These are phyloP conservation scores for Papilio helenus DNA, from an alignment of 1,140 invertebrate genomes.

Conservation along the genomic window DNA sequence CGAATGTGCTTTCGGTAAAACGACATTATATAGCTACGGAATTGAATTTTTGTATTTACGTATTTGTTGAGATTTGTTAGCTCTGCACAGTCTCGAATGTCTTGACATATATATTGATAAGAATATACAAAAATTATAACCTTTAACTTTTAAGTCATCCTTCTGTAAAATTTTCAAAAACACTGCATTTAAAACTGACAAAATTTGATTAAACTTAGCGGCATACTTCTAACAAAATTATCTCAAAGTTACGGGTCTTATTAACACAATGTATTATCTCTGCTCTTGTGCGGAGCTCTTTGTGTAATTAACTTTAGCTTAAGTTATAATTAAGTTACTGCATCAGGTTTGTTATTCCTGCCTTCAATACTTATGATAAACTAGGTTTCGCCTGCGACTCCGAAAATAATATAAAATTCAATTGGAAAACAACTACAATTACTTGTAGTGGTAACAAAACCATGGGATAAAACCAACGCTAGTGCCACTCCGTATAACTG, in stretches of 20 bases:
- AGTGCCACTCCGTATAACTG: neutral
- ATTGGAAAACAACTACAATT: neutral
- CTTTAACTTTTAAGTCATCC: neutral
- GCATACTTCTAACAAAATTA: slow-evolving; percentile 24
- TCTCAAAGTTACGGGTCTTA: slow-evolving; percentile 21
- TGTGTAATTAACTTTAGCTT: slow-evolving; percentile 24
- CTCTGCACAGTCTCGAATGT: neutral
- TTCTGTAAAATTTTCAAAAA: slow-evolving; percentile 6
- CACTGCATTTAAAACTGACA: neutral
- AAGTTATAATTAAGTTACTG: slow-evolving; percentile 29
- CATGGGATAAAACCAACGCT: neutral
- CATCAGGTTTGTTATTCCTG: slow-evolving; percentile 27
- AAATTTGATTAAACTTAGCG: slow-evolving; percentile 19
- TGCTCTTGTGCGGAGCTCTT: slow-evolving; percentile 19
- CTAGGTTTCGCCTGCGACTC: too few species aligned
- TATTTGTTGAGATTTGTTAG: neutral
- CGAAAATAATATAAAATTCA: neutral
- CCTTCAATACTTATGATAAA: neutral
- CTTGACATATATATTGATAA: too few species aligned
- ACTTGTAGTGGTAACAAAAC: neutral
- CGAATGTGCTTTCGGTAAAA: neutral
- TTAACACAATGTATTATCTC: slow-evolving; percentile 24
- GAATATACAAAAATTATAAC: too few species aligned
- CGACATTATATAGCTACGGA: neutral
- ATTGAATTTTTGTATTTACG: slow-evolving; percentile 1